These are phyloP conservation scores for Drosophila kanekoi DNA, from an alignment of 2,888 invertebrate species.

Conservation along the genomic window DNA sequence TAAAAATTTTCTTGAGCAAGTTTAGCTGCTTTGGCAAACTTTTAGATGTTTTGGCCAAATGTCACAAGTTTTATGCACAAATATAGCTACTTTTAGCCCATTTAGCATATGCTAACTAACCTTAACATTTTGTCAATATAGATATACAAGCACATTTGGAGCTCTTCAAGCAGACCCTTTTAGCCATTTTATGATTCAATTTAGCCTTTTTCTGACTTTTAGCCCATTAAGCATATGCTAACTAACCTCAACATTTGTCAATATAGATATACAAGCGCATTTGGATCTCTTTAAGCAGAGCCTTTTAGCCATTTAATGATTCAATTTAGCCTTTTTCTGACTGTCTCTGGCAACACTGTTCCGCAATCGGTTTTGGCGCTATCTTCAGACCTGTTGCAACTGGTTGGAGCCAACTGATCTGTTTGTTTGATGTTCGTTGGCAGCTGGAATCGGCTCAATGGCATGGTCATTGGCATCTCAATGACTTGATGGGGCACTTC, in stretches of 20 bases:
- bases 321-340: not conserved
- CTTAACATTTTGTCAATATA: no score
- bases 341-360: constrained; percentile 25
- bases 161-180: not conserved
- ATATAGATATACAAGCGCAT: no score
- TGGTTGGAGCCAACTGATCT: constrained; percentile 14
- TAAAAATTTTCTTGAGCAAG: not conserved
- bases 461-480: constrained; percentile 42
- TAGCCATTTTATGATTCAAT: not conserved
- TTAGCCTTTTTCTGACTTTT: no score
- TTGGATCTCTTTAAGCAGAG: no score
- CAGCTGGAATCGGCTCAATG: constrained; percentile 36
- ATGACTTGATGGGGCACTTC: constrained; percentile 13
- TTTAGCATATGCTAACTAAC: not conserved
- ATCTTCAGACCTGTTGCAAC: constrained; percentile 62
- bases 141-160: not conserved
- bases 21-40: not conserved
- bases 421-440: constrained; percentile 37
- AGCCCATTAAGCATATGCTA: no score
- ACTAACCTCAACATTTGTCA: no score
- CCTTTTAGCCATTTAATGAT: no score
- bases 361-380: constrained; percentile 23
- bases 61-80: no score
- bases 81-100: not conserved
- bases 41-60: not conserved